These are phyloP conservation scores for Acanthococcus lagerstroemiae DNA, from an alignment of 2,888 invertebrate species.

Conservation along the genomic window DNA sequence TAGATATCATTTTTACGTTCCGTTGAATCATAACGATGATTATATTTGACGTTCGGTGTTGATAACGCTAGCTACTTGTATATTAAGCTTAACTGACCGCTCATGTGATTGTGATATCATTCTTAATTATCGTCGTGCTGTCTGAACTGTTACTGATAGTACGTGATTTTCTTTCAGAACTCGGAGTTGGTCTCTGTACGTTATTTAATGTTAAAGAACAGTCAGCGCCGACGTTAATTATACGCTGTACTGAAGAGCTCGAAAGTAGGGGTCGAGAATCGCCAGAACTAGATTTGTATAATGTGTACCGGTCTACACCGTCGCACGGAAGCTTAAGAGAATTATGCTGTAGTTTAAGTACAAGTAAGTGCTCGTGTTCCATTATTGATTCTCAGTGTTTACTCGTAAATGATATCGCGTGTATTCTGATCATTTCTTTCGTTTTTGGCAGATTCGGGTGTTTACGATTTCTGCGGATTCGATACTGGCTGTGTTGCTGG, in stretches of 20 bases:
- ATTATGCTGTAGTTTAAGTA: conserved; percentile 39
- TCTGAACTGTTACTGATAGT: no score
- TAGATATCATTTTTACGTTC: no score
- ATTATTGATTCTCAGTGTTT: background rate
- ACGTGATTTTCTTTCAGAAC: conserved; percentile 42
- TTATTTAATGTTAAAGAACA: conserved; percentile 50
- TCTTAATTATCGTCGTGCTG: no score
- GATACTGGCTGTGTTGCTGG: conserved; percentile 46
- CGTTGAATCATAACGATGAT: no score
- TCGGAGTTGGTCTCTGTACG: conserved; percentile 53
- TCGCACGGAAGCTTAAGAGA: conserved; percentile 51
- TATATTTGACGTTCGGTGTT: no score
- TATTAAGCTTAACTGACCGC: no score
- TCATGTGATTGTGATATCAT: no score
- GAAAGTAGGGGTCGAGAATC: conserved; percentile 49
- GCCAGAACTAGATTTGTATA: conserved; percentile 52
- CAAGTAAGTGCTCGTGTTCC: no score
- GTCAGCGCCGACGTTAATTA: conserved; percentile 52
- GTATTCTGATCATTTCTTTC: background rate
- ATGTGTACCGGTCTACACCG: conserved; percentile 54
- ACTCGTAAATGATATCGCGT: background rate
- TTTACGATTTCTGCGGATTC: conserved; percentile 32
- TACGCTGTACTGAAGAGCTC: conserved; percentile 51
- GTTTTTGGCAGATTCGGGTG: background rate
- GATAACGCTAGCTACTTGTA: no score